Conservation (phyloP, 2,797 vertebrate species). For the Agapornis canus region DNA sequence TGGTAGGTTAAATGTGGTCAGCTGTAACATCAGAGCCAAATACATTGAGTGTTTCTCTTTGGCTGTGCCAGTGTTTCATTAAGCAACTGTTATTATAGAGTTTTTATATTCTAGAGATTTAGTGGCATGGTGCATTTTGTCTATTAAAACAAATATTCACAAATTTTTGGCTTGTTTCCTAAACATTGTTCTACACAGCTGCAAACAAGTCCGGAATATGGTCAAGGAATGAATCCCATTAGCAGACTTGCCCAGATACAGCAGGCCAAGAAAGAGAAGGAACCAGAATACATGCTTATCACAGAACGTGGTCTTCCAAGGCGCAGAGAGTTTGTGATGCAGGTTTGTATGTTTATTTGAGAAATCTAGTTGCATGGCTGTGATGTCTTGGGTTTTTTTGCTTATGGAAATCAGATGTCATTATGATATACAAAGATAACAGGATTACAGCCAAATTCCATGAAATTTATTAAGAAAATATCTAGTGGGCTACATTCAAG, state of each 20-base stretch:
- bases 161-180: neutral
- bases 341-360: conserved; percentile 76
- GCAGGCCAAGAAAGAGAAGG: conserved; percentile 98
- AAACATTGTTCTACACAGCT: conserved; percentile 73
- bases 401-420: neutral
- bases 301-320: conserved; percentile 93
- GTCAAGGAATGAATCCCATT: conserved; percentile 98
- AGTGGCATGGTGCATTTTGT: neutral
- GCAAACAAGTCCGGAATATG: conserved; percentile 93
- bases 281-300: conserved; percentile 92
- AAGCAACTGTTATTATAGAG: neutral
- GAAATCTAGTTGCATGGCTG: neutral
- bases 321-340: conserved; percentile 97
- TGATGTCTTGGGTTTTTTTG: neutral
- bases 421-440: neutral
- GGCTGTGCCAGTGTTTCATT: neutral
- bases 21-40: neutral
- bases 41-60: neutral
- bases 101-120: neutral
- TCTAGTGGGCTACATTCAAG: neutral
- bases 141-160: neutral
- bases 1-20: conserved; percentile 16
- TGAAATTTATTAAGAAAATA: neutral
- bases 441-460: neutral
- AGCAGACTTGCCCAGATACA: conserved; percentile 98